Conservation (phyloP, 2,888 invertebrate species). For the Eristalinus aeneus region DNA sequence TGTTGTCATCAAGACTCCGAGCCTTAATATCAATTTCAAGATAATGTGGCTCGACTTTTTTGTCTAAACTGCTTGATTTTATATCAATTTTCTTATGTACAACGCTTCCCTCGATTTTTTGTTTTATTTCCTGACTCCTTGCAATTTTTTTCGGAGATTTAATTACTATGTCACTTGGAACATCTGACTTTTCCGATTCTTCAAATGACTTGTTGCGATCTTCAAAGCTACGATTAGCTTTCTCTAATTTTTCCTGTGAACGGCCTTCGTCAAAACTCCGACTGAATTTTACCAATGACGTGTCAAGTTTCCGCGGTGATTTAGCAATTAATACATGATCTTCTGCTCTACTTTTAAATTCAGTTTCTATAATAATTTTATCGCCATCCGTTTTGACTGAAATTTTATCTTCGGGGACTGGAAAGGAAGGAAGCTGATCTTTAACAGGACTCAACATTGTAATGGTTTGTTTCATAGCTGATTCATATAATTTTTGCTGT, state of each 20-base stretch:
- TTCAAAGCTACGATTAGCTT: slow-evolving; percentile 85
- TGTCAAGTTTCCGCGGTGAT: slow-evolving; percentile 87
- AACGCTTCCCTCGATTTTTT: slow-evolving; percentile 85
- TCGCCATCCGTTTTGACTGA: slow-evolving; percentile 87
- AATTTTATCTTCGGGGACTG: slow-evolving; percentile 88
- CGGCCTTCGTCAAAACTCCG: slow-evolving; percentile 85
- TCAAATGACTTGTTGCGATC: slow-evolving; percentile 85
- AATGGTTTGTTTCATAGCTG: slow-evolving; percentile 88
- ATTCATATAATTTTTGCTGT: slow-evolving; percentile 88
- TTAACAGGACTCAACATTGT: slow-evolving; percentile 88
- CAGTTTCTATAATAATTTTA: slow-evolving; percentile 86
- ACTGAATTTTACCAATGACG: slow-evolving; percentile 83
- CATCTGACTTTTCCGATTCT: slow-evolving; percentile 83
- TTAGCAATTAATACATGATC: slow-evolving; percentile 89
- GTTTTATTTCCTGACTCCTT: slow-evolving; percentile 84
- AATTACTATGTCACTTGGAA: slow-evolving; percentile 81
- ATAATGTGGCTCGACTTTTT: slow-evolving; percentile 83
- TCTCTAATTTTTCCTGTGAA: slow-evolving; percentile 82
- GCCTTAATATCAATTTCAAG: slow-evolving; percentile 85
- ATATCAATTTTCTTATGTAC: slow-evolving; percentile 84
- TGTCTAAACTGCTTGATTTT: slow-evolving; percentile 86
- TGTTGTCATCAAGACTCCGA: slow-evolving; percentile 86
- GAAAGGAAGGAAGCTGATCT: slow-evolving; percentile 86
- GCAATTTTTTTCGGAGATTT: slow-evolving; percentile 84
- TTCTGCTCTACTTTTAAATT: slow-evolving; percentile 88